A percentile compares a stretch with the other conserved stretches of the same genome.
phyloP scores from a whole-genome alignment of 1,140 invertebrate species.

The Melipona quadrifasciata region DNA sequence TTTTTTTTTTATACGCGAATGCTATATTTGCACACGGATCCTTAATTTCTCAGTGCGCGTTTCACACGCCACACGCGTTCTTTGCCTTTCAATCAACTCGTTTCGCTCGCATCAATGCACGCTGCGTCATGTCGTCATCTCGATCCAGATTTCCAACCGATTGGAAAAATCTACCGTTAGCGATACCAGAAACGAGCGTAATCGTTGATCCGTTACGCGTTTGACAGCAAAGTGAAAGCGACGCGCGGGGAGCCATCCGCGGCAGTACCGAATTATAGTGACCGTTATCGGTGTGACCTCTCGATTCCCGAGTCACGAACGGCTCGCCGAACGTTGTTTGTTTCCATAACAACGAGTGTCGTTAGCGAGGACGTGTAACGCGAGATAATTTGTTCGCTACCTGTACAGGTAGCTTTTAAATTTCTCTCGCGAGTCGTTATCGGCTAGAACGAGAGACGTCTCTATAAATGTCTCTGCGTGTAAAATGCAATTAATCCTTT shows the following conservation, averaged over 20 bases:
- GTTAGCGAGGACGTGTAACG: constrained; percentile 12
- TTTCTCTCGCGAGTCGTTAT: background rate
- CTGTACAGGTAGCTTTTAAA: background rate
- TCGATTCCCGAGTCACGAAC: constrained; percentile 54
- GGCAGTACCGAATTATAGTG: constrained; percentile 32
- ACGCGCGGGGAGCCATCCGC: background rate
- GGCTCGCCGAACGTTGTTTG: constrained; percentile 37
- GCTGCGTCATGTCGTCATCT: background rate
- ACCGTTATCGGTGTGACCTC: constrained; percentile 50
- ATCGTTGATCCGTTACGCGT: constrained; percentile 14
- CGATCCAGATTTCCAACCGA: background rate
- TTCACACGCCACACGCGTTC: too few species aligned
- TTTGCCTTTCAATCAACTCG: too few species aligned
- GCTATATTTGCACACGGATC: too few species aligned
- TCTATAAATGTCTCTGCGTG: background rate
- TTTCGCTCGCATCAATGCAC: too few species aligned
- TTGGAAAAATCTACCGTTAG: constrained; percentile 11
- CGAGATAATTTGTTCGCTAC: background rate
- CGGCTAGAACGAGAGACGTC: background rate
- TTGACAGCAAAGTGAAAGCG: constrained; percentile 34
- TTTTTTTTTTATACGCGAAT: too few species aligned
- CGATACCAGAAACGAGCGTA: constrained; percentile 16
- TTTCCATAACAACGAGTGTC: constrained; percentile 7
- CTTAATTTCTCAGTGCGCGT: too few species aligned
- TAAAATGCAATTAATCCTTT: background rate